Evolutionary conservation across 2,888 invertebrate genomes (phyloP).

Genomic region (Drosophila robusta): DNA sequence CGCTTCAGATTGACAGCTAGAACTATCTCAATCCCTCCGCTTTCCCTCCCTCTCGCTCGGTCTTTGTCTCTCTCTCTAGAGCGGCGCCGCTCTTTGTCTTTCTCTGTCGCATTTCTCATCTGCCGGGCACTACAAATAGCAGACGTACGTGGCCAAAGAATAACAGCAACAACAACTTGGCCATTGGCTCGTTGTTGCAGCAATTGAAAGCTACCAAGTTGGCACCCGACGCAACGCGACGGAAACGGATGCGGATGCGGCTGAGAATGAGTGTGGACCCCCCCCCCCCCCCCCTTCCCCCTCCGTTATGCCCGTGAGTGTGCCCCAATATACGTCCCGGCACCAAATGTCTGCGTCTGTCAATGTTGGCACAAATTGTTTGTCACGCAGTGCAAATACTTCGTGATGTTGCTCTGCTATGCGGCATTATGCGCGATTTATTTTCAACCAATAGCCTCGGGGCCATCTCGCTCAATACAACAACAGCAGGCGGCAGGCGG

Average conservation of each 20-base stretch:
- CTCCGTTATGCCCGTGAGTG: too few species aligned
- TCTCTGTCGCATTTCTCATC: slow-evolving; percentile 41
- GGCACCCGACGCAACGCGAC: slow-evolving; percentile 21
- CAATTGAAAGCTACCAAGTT: slow-evolving; percentile 37
- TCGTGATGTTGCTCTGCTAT: slow-evolving; percentile 85
- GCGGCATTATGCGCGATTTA: slow-evolving; percentile 85
- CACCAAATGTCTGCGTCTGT: slow-evolving; percentile 50
- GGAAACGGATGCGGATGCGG: slow-evolving; percentile 36
- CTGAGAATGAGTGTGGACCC: slow-evolving; percentile 16
- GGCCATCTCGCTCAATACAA: slow-evolving; percentile 17
- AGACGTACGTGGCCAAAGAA: slow-evolving; percentile 35
- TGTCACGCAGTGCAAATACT: slow-evolving; percentile 86
- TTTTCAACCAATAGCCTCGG: slow-evolving; percentile 61
- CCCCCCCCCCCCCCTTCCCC: too few species aligned
- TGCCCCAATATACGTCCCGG: neutral
- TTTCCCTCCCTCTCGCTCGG: neutral
- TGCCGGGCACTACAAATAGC: slow-evolving; percentile 36
- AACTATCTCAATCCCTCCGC: neutral
- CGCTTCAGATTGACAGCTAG: slow-evolving; percentile 13
- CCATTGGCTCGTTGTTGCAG: slow-evolving; percentile 23
- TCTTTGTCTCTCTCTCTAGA: neutral
- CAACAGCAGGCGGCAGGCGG: neutral
- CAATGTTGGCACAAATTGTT: slow-evolving; percentile 84
- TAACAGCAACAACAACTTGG: slow-evolving; percentile 7
- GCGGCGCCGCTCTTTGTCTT: slow-evolving; percentile 7